Evolutionary conservation across 2,113 vertebrate species (phyloP).

Genomic region (Pica pica): DNA sequence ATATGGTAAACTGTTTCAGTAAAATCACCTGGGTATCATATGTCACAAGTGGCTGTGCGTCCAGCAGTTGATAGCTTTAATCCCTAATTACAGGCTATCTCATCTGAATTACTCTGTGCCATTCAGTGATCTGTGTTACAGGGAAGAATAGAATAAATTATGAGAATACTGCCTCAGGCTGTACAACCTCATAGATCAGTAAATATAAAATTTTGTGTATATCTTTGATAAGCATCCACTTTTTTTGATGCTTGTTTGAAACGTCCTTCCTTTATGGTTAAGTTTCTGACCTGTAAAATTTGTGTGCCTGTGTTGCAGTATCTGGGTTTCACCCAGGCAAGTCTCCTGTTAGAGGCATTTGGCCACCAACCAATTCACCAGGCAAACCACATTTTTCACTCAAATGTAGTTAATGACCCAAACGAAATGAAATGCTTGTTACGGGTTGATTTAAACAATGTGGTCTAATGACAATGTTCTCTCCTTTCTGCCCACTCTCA

Average conservation of each 20-base stretch:
- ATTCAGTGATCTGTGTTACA: background rate
- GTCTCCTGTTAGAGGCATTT: background rate
- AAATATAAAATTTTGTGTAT: background rate
- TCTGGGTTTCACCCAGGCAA: background rate
- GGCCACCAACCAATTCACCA: slow-evolving; percentile 14
- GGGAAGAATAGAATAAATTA: background rate
- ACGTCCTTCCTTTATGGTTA: background rate
- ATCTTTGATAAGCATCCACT: background rate
- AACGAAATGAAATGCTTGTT: slow-evolving; percentile 57
- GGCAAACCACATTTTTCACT: slow-evolving; percentile 45
- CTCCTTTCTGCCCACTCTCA: slow-evolving; percentile 21
- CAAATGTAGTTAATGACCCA: slow-evolving; percentile 56
- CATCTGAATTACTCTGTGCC: background rate
- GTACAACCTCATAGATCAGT: background rate
- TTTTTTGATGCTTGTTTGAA: background rate
- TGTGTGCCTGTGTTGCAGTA: background rate
- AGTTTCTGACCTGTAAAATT: background rate
- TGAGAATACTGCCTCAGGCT: background rate
- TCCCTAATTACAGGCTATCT: background rate
- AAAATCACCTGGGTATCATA: background rate
- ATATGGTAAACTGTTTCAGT: background rate
- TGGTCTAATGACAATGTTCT: slow-evolving; percentile 36
- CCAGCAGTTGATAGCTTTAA: background rate
- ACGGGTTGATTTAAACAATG: slow-evolving; percentile 39
- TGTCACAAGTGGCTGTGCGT: background rate